phyloP scores from a whole-genome alignment of 2,888 invertebrate genomes.

The Theodoxus fluviatilis region DNA sequence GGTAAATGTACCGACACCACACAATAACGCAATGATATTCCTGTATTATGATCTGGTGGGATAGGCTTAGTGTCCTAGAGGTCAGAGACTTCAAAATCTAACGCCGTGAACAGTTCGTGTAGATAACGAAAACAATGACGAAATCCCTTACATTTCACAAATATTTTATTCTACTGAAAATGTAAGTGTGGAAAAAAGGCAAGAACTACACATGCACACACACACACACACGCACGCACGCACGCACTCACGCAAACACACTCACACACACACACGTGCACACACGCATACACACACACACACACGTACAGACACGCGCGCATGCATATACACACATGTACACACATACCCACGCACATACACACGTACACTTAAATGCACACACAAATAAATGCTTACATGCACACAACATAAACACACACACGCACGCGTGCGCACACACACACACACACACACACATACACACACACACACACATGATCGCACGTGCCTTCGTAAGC shows the following conservation, averaged over 20 bases:
- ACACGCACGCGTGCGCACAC: slow-evolving; percentile 1
- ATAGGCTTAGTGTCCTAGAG: no score
- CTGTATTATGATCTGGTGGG: no score
- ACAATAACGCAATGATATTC: no score
- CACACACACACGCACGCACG: background rate
- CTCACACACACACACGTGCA: background rate
- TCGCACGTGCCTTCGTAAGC: background rate
- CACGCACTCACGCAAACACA: background rate
- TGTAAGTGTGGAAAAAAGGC: background rate
- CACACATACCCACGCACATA: slow-evolving; percentile 13
- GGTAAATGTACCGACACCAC: no score
- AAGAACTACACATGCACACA: background rate
- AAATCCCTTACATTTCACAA: no score
- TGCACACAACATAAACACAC: background rate
- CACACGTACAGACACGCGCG: background rate
- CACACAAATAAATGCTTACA: background rate
- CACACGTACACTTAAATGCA: background rate
- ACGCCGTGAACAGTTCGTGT: no score
- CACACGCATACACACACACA: background rate
- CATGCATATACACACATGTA: slow-evolving; percentile 7
- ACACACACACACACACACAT: slow-evolving; percentile 7
- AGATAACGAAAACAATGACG: no score
- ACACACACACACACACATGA: slow-evolving; percentile 18
- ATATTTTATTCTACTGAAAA: no score
- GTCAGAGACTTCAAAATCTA: no score